A percentile compares a stretch with the other conserved stretches of the same genome.
Evolutionary conservation across 2,888 invertebrate species (phyloP).

Genomic region (Sphinx pinastri): DNA sequence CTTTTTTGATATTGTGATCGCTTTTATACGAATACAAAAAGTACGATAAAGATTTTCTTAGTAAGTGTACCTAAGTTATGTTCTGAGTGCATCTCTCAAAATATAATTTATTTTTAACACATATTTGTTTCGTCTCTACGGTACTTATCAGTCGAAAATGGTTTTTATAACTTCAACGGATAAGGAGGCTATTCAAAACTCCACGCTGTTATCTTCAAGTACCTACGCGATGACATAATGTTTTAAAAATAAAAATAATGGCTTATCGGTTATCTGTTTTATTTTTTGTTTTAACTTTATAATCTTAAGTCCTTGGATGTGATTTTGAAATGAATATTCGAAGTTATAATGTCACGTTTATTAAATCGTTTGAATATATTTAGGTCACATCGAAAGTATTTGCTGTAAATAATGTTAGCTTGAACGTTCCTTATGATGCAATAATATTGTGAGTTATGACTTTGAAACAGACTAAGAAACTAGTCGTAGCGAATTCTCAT

Average conservation of each 20-base stretch:
- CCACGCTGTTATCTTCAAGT: constrained; percentile 36
- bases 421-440: no score
- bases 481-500: no score
- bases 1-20: no score
- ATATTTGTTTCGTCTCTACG: neutral
- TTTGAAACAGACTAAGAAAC: no score
- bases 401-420: no score
- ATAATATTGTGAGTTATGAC: no score
- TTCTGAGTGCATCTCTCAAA: neutral
- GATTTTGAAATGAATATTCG: neutral
- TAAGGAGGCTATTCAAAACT: constrained; percentile 10
- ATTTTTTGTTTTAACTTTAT: neutral
- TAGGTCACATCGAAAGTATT: no score
- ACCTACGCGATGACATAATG: constrained; percentile 30
- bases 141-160: constrained; percentile 2
- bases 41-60: no score
- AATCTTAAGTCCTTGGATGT: neutral
- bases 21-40: no score
- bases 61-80: no score
- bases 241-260: neutral
- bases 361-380: no score
- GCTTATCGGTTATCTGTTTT: neutral
- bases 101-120: neutral
- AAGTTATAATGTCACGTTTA: no score
- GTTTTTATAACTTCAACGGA: constrained; percentile 29